These are phyloP conservation scores for Drosophila robusta DNA, from an alignment of 2,888 invertebrate genomes.

Conservation along the genomic window DNA sequence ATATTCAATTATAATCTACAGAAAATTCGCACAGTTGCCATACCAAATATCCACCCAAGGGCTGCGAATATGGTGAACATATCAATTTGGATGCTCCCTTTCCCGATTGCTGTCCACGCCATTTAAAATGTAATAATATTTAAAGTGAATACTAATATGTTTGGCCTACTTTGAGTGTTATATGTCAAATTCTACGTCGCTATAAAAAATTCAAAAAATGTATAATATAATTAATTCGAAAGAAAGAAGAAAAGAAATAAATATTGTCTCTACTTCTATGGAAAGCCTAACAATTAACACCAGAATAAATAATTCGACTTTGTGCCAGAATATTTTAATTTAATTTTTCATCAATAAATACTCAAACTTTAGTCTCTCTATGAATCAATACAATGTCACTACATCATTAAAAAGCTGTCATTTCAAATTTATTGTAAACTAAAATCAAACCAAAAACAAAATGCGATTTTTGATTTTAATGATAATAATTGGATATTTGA, in stretches of 20 bases:
- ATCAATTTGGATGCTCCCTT: constrained; percentile 10
- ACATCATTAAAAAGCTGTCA: constrained; percentile 1
- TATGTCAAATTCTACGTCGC: constrained; percentile 9
- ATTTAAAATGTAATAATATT: constrained; percentile 31
- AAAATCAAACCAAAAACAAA: not conserved
- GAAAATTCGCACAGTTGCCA: constrained; percentile 35
- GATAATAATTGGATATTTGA: not conserved
- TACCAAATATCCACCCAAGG: not conserved
- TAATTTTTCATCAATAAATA: too few species aligned
- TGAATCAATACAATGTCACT: not conserved
- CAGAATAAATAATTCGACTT: too few species aligned
- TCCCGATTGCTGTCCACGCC: constrained; percentile 50
- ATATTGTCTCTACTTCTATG: too few species aligned
- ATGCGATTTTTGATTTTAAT: not conserved
- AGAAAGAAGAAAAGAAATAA: too few species aligned
- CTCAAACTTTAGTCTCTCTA: too few species aligned
- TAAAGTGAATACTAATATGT: not conserved
- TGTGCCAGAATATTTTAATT: too few species aligned
- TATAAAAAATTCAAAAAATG: not conserved
- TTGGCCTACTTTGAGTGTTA: constrained; percentile 1
- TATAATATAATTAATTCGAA: not conserved
- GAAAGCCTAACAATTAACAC: too few species aligned
- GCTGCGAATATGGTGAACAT: constrained; percentile 26
- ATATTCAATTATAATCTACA: too few species aligned
- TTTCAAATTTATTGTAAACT: not conserved